Base-by-base conservation (phyloP, 2,888 invertebrate genomes). In the Malacosoma neustria region DNA sequence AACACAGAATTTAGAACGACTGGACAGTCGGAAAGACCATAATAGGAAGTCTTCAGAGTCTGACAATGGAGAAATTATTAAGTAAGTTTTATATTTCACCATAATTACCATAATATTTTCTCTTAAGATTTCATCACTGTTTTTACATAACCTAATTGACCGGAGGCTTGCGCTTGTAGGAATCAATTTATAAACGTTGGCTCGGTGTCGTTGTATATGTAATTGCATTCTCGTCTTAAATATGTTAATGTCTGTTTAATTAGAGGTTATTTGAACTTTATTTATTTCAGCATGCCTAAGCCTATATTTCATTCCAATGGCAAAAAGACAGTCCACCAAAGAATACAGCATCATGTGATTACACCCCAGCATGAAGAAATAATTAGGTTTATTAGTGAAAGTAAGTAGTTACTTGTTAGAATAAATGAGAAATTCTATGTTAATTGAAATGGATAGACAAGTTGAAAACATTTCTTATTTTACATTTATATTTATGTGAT, bases 351-450 rank as follows among this genome's bases (percentile, higher is more conserved):
- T 70, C 73, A 88, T 87, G 84, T 71, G 65, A 88, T 74, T 74
- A 89, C 72, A 72, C 95, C 94, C 38, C 93, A 95, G 60, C 95
- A 96, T 66, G 94, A 95, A 66, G 95, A 95, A 85, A 91, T 95
- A 50, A 93, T 95, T 61, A 91, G 91, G 85, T 96, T 90, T 77
- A 92, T 96, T 59, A 91, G 92, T 73, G 94, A 94, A 74, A 94
- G 95, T 95, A 87, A 91, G 91, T 34, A 14, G n/a, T 15, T 6
- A 34, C 14, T 37, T 22, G 7, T 22, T n/a, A n/a, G n/a, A n/a
- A n/a, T n/a, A n/a, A n/a, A n/a, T n/a, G n/a, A n/a, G n/a, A n/a
- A n/a, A n/a, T n/a, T n/a, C n/a, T n/a, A n/a, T n/a, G n/a, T n/a
- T n/a, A n/a, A n/a, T n/a, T n/a, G n/a, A n/a, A n/a, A n/a, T n/a